Evolutionary conservation across 2,888 invertebrate species (phyloP).

Genomic region (Scaptomyza reducta): DNA sequence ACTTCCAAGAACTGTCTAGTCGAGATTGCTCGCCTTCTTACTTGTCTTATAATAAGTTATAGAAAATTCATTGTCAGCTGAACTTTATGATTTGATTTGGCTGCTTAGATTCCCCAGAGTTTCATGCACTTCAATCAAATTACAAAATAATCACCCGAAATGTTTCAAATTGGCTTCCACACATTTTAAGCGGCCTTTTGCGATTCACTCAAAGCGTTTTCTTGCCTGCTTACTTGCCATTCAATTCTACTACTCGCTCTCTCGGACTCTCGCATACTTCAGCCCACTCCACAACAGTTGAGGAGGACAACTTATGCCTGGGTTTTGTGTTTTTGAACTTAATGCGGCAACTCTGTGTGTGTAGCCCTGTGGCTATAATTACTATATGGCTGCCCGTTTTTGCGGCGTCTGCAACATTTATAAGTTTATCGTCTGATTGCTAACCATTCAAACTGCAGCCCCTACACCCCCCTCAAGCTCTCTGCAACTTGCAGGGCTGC

Average conservation of each 20-base stretch:
- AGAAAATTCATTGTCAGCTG: constrained; percentile 9
- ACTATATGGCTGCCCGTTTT: constrained; percentile 77
- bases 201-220: background rate
- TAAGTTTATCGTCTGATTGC: constrained; percentile 79
- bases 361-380: constrained; percentile 71
- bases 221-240: constrained; percentile 27
- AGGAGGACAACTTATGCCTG: constrained; percentile 40
- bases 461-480: background rate
- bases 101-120: constrained; percentile 27
- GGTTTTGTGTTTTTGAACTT: constrained; percentile 44
- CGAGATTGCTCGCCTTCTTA: no score
- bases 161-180: constrained; percentile 48
- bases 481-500: constrained; percentile 43
- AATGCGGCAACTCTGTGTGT: constrained; percentile 36
- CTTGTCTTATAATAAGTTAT: no score
- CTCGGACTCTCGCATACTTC: background rate
- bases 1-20: no score
- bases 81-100: constrained; percentile 19
- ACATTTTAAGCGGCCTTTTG: constrained; percentile 28
- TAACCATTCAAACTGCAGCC: constrained; percentile 1
- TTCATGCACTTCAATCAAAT: constrained; percentile 29
- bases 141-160: constrained; percentile 52
- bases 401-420: constrained; percentile 77
- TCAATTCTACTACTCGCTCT: background rate
- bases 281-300: background rate